Conservation (phyloP, 2,113 vertebrate species). For the Thermophis baileyi region DNA sequence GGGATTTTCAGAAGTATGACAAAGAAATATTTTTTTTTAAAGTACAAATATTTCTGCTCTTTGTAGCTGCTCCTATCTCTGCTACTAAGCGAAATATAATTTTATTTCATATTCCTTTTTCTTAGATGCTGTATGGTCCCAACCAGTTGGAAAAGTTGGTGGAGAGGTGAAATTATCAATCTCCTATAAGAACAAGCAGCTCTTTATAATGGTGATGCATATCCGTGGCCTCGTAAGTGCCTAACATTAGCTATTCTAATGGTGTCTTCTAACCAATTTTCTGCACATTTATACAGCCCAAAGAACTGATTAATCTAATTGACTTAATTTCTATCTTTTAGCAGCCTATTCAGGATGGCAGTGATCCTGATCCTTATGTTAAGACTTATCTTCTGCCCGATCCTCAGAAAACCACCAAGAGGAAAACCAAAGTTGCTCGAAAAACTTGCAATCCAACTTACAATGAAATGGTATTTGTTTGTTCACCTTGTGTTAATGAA, state of each 20-base stretch:
- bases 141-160: constrained; percentile 77
- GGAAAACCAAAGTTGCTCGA: constrained; percentile 94
- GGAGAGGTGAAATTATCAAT: constrained; percentile 95
- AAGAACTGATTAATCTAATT: not conserved
- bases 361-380: constrained; percentile 93
- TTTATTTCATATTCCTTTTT: not conserved
- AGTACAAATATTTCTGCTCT: not conserved
- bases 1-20: not conserved
- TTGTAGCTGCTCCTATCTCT: not conserved
- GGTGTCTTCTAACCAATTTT: accelerated
- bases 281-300: not conserved
- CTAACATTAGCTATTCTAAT: accelerated
- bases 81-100: not conserved
- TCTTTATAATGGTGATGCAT: constrained; percentile 99
- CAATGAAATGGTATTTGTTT: constrained; percentile 88
- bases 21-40: not conserved
- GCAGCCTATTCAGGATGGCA: constrained; percentile 88
- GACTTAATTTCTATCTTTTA: constrained; percentile 42
- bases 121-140: constrained; percentile 81
- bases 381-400: constrained; percentile 96
- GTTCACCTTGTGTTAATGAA: not conserved
- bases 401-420: constrained; percentile 94
- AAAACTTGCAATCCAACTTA: constrained; percentile 98
- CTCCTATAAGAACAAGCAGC: constrained; percentile 91
- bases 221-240: constrained; percentile 88